These are phyloP conservation scores for Diaperis boleti DNA, from an alignment of 2,888 invertebrate species.

Conservation along the genomic window DNA sequence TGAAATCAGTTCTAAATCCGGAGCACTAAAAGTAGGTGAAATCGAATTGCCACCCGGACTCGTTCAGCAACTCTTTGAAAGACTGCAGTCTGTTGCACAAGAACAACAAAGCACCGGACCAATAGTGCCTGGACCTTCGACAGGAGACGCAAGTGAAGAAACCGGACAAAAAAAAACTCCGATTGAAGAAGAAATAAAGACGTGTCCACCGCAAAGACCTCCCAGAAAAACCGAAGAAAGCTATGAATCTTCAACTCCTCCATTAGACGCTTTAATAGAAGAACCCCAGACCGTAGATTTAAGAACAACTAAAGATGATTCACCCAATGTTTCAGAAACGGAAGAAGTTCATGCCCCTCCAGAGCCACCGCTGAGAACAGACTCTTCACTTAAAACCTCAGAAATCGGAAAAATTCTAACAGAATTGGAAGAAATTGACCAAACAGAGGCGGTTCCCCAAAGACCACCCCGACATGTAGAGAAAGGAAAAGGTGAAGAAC, in stretches of 20 bases:
- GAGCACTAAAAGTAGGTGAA: conserved; percentile 76
- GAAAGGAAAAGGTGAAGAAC: conserved; percentile 60
- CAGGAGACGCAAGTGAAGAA: conserved; percentile 38
- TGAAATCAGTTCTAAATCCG: conserved; percentile 79
- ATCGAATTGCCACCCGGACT: conserved; percentile 78
- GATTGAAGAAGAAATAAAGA: conserved; percentile 47
- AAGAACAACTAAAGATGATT: conserved; percentile 11
- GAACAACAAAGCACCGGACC: conserved; percentile 43
- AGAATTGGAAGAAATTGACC: neutral
- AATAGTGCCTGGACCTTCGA: conserved; percentile 17
- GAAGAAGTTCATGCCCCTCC: conserved; percentile 33
- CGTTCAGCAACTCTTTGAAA: conserved; percentile 75
- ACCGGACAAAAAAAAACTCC: conserved; percentile 64
- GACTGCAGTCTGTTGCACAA: conserved; percentile 59
- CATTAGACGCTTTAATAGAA: conserved; percentile 17
- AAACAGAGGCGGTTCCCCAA: conserved; percentile 15
- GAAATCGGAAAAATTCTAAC: neutral
- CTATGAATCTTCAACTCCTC: conserved; percentile 14
- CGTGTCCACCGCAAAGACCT: conserved; percentile 32
- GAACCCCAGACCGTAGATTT: conserved; percentile 10
- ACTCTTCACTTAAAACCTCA: conserved; percentile 3
- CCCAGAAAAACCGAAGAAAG: conserved; percentile 34
- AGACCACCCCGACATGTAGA: conserved; percentile 33
- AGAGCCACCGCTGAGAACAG: conserved; percentile 33
- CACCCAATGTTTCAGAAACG: conserved; percentile 25